Evolutionary conservation across 2,797 vertebrate genomes (phyloP).

Genomic region (Periparus ater): DNA sequence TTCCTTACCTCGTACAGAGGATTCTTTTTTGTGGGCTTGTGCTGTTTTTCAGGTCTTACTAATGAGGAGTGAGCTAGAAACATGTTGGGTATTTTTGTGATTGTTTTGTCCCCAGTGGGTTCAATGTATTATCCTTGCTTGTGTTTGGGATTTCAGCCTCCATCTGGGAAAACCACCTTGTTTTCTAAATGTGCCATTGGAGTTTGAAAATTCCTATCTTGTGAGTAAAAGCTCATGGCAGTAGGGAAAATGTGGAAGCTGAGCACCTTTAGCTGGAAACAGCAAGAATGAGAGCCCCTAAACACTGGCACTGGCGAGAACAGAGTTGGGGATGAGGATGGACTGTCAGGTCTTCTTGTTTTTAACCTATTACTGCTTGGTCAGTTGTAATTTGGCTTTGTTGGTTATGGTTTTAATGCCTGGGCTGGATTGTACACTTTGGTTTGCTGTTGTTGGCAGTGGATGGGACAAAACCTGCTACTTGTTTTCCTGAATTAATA

Average conservation of each 20-base stretch:
- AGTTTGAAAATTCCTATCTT: neutral
- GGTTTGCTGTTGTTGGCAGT: neutral
- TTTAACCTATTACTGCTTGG: neutral
- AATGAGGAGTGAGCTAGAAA: neutral
- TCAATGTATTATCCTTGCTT: too few species aligned
- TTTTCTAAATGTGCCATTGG: neutral
- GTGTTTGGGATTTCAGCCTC: neutral
- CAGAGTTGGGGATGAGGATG: neutral
- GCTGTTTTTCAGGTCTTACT: neutral
- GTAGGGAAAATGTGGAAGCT: neutral
- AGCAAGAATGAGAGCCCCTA: neutral
- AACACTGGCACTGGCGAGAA: neutral
- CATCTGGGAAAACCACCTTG: neutral
- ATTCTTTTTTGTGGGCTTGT: neutral
- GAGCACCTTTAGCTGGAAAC: neutral
- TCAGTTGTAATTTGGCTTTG: neutral
- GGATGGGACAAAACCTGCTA: neutral
- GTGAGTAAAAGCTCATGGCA: neutral
- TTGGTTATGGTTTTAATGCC: neutral
- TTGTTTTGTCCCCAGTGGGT: neutral
- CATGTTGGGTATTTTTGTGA: rapidly evolving
- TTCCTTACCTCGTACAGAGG: rapidly evolving
- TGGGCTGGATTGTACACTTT: neutral
- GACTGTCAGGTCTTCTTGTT: neutral
- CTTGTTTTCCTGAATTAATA: neutral